Conservation (phyloP, 92 coral and sea anemone species). For the Palythoa caribaeorum region DNA sequence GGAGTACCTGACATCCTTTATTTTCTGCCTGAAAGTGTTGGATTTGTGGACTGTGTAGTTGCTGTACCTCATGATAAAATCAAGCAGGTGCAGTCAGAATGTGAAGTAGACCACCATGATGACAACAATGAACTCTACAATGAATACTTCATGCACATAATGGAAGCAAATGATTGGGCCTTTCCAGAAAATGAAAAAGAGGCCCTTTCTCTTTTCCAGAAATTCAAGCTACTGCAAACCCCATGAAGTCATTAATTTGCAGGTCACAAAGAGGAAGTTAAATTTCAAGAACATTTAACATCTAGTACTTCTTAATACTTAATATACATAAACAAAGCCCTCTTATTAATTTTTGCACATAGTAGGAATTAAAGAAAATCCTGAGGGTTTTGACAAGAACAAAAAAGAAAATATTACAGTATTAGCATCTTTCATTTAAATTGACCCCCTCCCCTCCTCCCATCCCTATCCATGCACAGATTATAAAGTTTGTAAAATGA, state of each 20-base stretch:
- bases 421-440: not conserved
- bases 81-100: not conserved
- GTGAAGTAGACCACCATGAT: not conserved
- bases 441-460: not conserved
- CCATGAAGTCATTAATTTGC: conserved; percentile 3
- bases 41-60: conserved; percentile 42
- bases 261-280: not conserved
- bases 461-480: not conserved
- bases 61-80: conserved; percentile 31
- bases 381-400: not conserved
- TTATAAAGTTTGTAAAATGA: not conserved
- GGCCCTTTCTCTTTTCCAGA: not conserved
- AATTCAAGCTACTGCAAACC: conserved; percentile 2
- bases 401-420: not conserved
- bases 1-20: conserved; percentile 46
- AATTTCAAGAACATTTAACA: not conserved
- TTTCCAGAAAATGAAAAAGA: not conserved
- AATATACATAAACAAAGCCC: not conserved
- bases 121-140: not conserved
- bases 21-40: conserved; percentile 43
- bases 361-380: not conserved
- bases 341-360: not conserved
- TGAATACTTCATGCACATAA: not conserved
- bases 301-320: not conserved
- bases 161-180: not conserved